Percentiles rank a stretch among this genome's conserved stretches.
Evolutionary conservation across 2,797 vertebrate genomes (phyloP).

Genomic region (Anguilla anguilla): DNA sequence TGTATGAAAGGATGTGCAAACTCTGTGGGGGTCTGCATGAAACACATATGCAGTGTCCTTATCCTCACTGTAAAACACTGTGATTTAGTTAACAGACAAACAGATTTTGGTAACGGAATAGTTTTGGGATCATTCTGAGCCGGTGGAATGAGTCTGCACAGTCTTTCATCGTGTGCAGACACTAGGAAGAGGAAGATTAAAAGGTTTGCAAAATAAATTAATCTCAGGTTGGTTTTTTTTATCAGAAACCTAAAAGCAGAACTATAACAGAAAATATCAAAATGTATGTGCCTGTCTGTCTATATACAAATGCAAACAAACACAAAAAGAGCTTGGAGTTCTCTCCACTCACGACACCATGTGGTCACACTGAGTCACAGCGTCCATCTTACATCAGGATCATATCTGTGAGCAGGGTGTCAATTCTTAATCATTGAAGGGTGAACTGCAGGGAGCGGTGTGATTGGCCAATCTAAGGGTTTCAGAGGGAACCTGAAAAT

Average conservation of each 20-base stretch:
- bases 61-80: slow-evolving; percentile 65
- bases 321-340: slow-evolving; percentile 46
- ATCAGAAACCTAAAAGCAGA: slow-evolving; percentile 46
- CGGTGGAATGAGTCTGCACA: slow-evolving; percentile 59
- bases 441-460: slow-evolving; percentile 57
- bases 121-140: slow-evolving; percentile 66
- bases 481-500: slow-evolving; percentile 59
- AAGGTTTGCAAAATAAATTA: slow-evolving; percentile 68
- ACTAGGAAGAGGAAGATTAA: slow-evolving; percentile 68
- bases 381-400: slow-evolving; percentile 63
- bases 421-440: slow-evolving; percentile 47
- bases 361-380: slow-evolving; percentile 68
- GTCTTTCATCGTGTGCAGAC: slow-evolving; percentile 71
- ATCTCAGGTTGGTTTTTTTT: slow-evolving; percentile 64
- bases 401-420: slow-evolving; percentile 59
- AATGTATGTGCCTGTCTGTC: slow-evolving; percentile 37
- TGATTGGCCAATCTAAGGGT: slow-evolving; percentile 70
- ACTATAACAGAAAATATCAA: slow-evolving; percentile 58
- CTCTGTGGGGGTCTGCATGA: not conserved
- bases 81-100: slow-evolving; percentile 60
- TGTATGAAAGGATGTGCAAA: not conserved
- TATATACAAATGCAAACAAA: not conserved
- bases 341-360: slow-evolving; percentile 68
- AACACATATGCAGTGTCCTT: not conserved
- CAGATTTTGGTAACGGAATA: slow-evolving; percentile 58